Evolutionary conservation across 2,797 vertebrate genomes (phyloP).

Genomic region (Centropyge bicolor): DNA sequence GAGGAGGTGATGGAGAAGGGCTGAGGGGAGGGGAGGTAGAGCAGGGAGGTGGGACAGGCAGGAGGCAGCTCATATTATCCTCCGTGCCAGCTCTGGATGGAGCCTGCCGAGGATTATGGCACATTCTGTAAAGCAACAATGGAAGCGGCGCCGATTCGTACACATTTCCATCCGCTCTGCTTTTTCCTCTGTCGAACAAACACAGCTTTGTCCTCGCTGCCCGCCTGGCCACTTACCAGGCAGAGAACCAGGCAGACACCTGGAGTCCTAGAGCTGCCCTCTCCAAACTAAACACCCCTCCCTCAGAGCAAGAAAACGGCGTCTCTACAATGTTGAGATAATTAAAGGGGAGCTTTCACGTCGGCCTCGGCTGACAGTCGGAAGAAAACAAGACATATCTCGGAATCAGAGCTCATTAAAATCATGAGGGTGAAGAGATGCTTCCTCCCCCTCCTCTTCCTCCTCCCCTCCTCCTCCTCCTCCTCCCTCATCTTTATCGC

Average conservation of each 20-base stretch:
- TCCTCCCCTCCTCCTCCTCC: slow-evolving; percentile 2
- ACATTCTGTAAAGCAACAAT: slow-evolving; percentile 89
- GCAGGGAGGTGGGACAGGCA: slow-evolving; percentile 70
- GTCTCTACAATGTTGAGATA: slow-evolving; percentile 77
- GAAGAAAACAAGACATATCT: slow-evolving; percentile 75
- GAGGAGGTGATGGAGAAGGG: slow-evolving; percentile 55
- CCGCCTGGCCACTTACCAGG: slow-evolving; percentile 83
- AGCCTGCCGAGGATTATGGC: slow-evolving; percentile 89
- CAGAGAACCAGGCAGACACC: slow-evolving; percentile 78
- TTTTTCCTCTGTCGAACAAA: slow-evolving; percentile 81
- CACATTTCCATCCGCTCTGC: slow-evolving; percentile 85
- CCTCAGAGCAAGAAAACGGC: slow-evolving; percentile 38
- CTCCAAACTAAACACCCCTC: slow-evolving; percentile 69
- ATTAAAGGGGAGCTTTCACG: slow-evolving; percentile 82
- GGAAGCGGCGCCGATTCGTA: slow-evolving; percentile 80
- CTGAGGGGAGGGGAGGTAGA: slow-evolving; percentile 61
- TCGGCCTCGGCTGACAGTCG: slow-evolving; percentile 62
- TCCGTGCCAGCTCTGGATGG: slow-evolving; percentile 85
- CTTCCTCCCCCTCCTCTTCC: slow-evolving; percentile 47
- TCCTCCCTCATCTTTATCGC: slow-evolving; percentile 67
- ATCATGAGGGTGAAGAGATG: slow-evolving; percentile 71
- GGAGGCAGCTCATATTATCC: slow-evolving; percentile 79
- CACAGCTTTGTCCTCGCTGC: slow-evolving; percentile 84
- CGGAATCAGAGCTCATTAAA: slow-evolving; percentile 79
- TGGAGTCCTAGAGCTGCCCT: slow-evolving; percentile 79